Evolutionary conservation across 2,113 vertebrate genomes (phyloP).

Genomic region (Larimichthys polyactis): DNA sequence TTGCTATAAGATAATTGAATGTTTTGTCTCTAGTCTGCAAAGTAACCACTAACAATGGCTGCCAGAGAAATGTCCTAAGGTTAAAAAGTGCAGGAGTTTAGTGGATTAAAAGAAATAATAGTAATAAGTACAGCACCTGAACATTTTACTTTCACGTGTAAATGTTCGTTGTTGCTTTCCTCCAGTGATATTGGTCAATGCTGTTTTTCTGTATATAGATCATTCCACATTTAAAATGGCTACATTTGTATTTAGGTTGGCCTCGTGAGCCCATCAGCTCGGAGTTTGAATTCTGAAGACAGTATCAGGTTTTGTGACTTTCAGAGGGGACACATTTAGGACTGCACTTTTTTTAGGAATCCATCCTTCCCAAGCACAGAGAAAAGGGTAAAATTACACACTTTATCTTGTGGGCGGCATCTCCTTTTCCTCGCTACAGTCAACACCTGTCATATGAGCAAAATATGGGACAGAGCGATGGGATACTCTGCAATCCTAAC

Average conservation of each 20-base stretch:
- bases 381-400: not conserved
- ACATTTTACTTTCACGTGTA: not conserved
- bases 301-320: conserved; percentile 6
- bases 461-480: conserved; percentile 16
- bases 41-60: not conserved
- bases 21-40: not conserved
- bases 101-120: not conserved
- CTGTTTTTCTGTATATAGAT: not conserved
- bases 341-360: conserved; percentile 20
- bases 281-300: not conserved
- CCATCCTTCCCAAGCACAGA: not conserved
- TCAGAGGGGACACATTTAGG: conserved; percentile 9
- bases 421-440: conserved; percentile 18
- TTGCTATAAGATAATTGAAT: not conserved
- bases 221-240: not conserved
- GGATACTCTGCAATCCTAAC: conserved; percentile 48
- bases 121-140: not conserved
- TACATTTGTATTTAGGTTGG: not conserved
- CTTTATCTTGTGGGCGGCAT: conserved; percentile 4
- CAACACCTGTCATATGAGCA: conserved; percentile 30
- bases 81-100: not conserved
- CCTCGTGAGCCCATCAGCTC: not conserved
- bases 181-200: not conserved
- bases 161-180: not conserved
- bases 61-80: not conserved